Base-by-base conservation (phyloP, 2,888 invertebrate genomes). In the Molorchus minor region DNA sequence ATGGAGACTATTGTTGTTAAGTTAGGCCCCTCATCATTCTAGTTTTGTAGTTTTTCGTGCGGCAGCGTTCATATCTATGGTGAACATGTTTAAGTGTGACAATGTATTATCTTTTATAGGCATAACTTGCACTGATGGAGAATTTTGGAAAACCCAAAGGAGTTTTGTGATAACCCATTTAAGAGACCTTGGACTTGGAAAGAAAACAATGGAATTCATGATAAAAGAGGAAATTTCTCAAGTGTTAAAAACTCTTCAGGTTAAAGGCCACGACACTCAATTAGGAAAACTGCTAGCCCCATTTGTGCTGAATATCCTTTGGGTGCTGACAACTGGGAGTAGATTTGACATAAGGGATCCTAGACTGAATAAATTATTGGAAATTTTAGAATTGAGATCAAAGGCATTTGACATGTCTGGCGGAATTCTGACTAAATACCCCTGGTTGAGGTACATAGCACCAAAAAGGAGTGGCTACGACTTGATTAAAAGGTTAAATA, bases 221-320 rank as follows among this genome's bases (percentile, higher is more conserved):
- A 73, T 81, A 1, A 78, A 80, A 59, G 82, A 84, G 0, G 89
- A 90, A 75, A 72, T 88, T 0, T 59, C 74, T 8, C 80, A 80
- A 15, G 70, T 86, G 16, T 36, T 82, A 1, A 56, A 68, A 1
- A 60, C 70, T n/a, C 61, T 83, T 0, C 63, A 70, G 5, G 38
- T 61, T 12, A 65, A 69, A 17, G 25, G 59, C 7, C 61, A 73
- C 8, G 70, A 74, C 3, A 64, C 79, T 5, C 60, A 73, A 46
- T 61, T 79, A 17, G 72, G 71, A 2, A 69, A 70, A 2, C 71
- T 84, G 59, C 70, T 88, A 49, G 80, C 86, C 1, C 83, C 85
- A 2, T 83, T 84, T 29, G 85, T 88, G 0, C 81, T 90, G 40
- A 89, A 88, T 72, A 86, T 89, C 0, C 75, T 90, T 5, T 90